Base-by-base conservation (phyloP, 2,888 invertebrate species). In the Scaptomyza reducta region DNA sequence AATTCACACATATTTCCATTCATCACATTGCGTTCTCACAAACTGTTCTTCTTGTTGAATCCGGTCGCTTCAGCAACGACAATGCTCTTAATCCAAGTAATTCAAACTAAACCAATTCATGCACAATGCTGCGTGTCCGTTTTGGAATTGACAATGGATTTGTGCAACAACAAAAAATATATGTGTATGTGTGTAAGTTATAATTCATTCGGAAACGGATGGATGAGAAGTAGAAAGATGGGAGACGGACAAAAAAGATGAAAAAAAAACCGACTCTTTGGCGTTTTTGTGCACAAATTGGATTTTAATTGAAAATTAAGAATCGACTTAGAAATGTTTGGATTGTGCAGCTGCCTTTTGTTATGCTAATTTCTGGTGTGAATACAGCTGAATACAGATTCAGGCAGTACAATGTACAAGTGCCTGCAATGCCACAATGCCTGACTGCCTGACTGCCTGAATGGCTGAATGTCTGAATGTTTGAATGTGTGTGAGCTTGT, bases 291-390 rank as follows among this genome's bases (percentile, higher is more conserved):
- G 68, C 63, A 77, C 78, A 88, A 85, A 85, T 85, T 86, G 88
- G 85, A 88, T 85, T 85, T 85, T 87, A 85, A 85, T 85, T 85
- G 88, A 80, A 85, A 85, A 88, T 85, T 85, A 86, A 82, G 87
- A 85, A 85, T 88, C 83, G 88, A 85, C 84, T 84, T 85, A 85
- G 88, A 73, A 79, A 88, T 84, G 83, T 84, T 84, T 84, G 86
- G 71, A 73, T 86, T 87, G 77, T 85, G 79, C 83, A 75, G 79
- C 81, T 69, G 79, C 73, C 83, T 87, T 84, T 84, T 84, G 84
- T 84, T 79, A 84, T 84, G 84, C 84, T 87, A 84, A 84, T 84
- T 75, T 67, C 63, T 70, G 61, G 59, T 70, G 69, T 69, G 68
- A 61, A 62, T 62, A 62, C 62, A 62, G 65, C 40, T 59, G 57